phyloP scores from a whole-genome alignment of 2,797 vertebrate genomes.

The Tapirus indicus region DNA sequence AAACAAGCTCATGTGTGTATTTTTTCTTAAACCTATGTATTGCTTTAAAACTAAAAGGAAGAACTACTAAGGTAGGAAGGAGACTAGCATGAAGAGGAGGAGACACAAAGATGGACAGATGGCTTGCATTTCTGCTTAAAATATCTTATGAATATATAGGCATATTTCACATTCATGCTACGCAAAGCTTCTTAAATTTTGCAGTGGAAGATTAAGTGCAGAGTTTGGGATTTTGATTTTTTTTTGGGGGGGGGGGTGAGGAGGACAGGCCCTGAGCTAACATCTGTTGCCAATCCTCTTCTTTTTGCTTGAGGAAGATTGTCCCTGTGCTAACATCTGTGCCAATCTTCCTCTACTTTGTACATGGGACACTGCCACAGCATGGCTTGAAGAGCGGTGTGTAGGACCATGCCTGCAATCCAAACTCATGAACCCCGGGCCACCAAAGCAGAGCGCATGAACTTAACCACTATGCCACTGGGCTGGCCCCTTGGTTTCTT shows the following conservation, averaged over 20 bases:
- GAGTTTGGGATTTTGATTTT: constrained; percentile 41
- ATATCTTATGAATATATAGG: constrained; percentile 67
- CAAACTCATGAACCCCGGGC: too few species aligned
- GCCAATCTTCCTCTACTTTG: too few species aligned
- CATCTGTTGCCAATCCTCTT: too few species aligned
- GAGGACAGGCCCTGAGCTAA: too few species aligned
- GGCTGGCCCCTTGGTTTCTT: not conserved
- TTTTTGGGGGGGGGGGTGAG: too few species aligned
- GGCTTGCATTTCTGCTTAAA: constrained; percentile 72
- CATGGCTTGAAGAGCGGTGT: too few species aligned
- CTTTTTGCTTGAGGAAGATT: too few species aligned
- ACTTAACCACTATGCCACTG: too few species aligned
- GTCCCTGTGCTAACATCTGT: too few species aligned
- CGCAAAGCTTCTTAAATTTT: constrained; percentile 81
- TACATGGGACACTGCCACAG: too few species aligned
- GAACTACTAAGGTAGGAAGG: constrained; percentile 10
- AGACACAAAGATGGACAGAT: constrained; percentile 75
- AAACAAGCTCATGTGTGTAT: not conserved
- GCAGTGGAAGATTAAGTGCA: constrained; percentile 62
- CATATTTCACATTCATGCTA: constrained; percentile 62
- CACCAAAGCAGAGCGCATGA: too few species aligned
- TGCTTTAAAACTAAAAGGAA: constrained; percentile 63
- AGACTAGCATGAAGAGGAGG: constrained; percentile 31
- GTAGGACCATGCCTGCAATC: too few species aligned
- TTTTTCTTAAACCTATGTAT: constrained; percentile 21